Percentiles rank a stretch among this genome's conserved stretches.
Evolutionary conservation across 2,888 invertebrate genomes (phyloP).

Genomic region (Agelastica alni): DNA sequence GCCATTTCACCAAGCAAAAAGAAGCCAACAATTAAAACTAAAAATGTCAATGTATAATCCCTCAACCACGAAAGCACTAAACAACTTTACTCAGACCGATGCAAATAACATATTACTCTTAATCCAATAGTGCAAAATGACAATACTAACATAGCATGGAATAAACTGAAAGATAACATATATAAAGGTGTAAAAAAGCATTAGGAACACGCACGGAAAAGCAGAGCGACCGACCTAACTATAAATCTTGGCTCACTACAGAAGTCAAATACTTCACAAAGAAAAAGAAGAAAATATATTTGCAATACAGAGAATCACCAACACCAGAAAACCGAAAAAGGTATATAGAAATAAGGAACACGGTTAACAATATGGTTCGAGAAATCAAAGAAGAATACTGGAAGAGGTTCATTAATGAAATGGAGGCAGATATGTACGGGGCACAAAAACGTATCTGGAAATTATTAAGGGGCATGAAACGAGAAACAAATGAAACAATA

Average conservation of each 20-base stretch:
- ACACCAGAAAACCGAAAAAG: neutral
- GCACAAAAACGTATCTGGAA: conserved; percentile 4
- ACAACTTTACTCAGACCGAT: too few species aligned
- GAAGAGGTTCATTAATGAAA: neutral
- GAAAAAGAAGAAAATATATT: neutral
- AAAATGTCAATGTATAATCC: too few species aligned
- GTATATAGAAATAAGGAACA: too few species aligned
- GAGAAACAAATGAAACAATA: neutral
- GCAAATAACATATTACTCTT: too few species aligned
- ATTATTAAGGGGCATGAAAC: neutral
- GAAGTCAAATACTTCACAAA: neutral
- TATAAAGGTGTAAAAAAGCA: too few species aligned
- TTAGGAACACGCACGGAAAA: neutral
- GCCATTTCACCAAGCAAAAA: too few species aligned
- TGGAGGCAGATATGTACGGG: neutral
- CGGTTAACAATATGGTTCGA: neutral
- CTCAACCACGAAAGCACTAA: too few species aligned
- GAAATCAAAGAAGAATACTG: conserved; percentile 1
- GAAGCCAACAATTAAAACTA: too few species aligned
- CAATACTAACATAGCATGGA: neutral
- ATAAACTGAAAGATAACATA: neutral
- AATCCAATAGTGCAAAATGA: too few species aligned
- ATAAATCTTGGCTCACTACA: neutral
- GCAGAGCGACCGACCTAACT: neutral
- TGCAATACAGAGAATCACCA: neutral